Evolutionary conservation across 2,888 invertebrate species (phyloP), one percentile per base, ranked within the genome.

Genomic region (Malacosoma neustria): DNA sequence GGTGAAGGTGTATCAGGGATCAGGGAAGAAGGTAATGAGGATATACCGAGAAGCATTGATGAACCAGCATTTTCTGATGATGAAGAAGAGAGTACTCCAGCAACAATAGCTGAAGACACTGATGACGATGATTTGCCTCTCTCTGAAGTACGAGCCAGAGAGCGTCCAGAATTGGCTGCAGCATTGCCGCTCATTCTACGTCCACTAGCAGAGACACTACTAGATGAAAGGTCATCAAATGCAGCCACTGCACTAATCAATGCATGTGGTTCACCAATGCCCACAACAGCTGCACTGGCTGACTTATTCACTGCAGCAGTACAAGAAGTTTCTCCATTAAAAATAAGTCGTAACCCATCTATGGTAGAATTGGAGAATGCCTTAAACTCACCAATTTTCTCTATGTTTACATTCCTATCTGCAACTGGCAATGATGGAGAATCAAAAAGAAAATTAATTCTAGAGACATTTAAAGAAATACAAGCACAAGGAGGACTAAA

Each of bases 1-100:
- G 84, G 82, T 13, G 87, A 87, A 54, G 85, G 86, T 12, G 80
- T 65, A 2, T 87, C 88, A 12, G 85, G 87, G 11, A 72, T 77
- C 34, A 62, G 69, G 14, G 87, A 87, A 30, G 87, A 88, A 51
- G 65, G 65, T 11, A 71, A 43, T 45, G 81, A 81, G 13, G 86
- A 85, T 13, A 43, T 82, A 14, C 72, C 77, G 6, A 66, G 76
- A 45, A 63, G 87, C 37, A 86, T 89, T 15, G 85, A 86, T 34
- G 95, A 95, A 57, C 91, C 94, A 7, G 90, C 90, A 15, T 96
- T 95, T 69, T 95, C 95, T 51, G 95, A 95, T 58, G 95, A 94
- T 52, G 95, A 96, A 57, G 94, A 95, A 40, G 92, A 92, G 15
- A 52, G 81, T 31, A 33, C 44, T 30, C 72, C 77, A 7, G 87